A percentile compares a stretch with the other conserved stretches of the same genome.
These are phyloP conservation scores for Cepphus grylle DNA, from an alignment of 2,113 vertebrate species.

Conservation along the genomic window DNA sequence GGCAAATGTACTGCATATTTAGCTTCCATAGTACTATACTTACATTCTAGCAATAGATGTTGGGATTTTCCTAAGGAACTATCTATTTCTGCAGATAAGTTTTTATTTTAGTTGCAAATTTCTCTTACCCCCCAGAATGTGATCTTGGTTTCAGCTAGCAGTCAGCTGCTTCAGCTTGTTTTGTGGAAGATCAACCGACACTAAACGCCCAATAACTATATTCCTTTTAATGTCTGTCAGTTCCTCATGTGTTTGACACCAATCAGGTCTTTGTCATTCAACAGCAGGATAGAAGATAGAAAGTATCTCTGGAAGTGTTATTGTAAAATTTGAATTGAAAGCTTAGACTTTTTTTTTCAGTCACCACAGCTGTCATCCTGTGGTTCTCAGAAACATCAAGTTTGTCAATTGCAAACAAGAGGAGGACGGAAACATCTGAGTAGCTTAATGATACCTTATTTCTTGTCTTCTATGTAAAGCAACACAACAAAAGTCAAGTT, in stretches of 20 bases:
- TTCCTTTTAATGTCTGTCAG: neutral
- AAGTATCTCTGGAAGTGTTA: slow-evolving; percentile 21
- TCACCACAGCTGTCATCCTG: neutral
- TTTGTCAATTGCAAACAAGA: neutral
- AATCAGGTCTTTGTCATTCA: neutral
- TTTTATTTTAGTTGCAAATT: neutral
- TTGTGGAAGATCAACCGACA: neutral
- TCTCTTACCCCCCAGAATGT: neutral
- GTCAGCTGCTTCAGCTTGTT: neutral
- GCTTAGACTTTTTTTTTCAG: neutral
- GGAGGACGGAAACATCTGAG: neutral
- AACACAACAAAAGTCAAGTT: neutral
- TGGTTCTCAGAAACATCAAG: neutral
- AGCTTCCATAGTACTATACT: neutral
- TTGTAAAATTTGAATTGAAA: slow-evolving; percentile 21
- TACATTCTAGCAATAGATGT: neutral
- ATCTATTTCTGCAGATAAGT: neutral
- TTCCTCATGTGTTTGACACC: neutral
- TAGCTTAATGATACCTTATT: neutral
- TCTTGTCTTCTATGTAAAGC: neutral
- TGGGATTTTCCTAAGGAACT: neutral
- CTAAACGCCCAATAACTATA: neutral
- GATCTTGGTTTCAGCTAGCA: neutral
- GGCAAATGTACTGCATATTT: neutral
- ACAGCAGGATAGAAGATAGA: neutral